A percentile compares a stretch with the other conserved stretches of the same genome.
Conservation (phyloP, 2,888 invertebrate species). For the Gonocerus acuteangulatus region DNA sequence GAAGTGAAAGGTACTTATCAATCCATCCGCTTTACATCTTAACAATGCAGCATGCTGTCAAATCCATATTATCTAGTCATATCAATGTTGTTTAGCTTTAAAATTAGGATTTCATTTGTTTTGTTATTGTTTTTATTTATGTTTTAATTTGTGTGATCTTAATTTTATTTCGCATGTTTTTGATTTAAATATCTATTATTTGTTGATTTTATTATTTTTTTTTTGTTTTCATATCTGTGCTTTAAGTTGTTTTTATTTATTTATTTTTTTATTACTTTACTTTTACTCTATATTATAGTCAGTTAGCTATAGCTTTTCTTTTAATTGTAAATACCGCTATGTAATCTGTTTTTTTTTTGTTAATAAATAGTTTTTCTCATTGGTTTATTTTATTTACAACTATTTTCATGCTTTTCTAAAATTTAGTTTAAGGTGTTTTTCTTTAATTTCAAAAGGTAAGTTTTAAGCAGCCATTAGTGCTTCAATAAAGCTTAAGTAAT, state of each 20-base stretch:
- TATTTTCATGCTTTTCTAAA: not conserved
- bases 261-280: too few relatives aligned
- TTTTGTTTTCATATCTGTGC: too few relatives aligned
- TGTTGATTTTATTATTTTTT: too few relatives aligned
- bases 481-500: too few relatives aligned
- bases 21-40: slow-evolving; percentile 21
- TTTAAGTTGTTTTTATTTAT: too few relatives aligned
- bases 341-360: not conserved
- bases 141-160: slow-evolving; percentile 21
- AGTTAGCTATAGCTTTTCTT: not conserved
- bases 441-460: too few relatives aligned
- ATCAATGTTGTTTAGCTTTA: not conserved
- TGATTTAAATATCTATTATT: not conserved
- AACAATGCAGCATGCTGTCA: slow-evolving; percentile 20
- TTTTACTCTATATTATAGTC: too few relatives aligned
- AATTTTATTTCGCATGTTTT: slow-evolving; percentile 9
- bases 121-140: slow-evolving; percentile 4
- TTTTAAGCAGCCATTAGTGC: too few relatives aligned
- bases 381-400: not conserved
- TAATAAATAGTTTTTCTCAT: not conserved
- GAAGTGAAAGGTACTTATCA: slow-evolving; percentile 33
- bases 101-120: slow-evolving; percentile 7
- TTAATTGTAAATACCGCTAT: not conserved
- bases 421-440: not conserved
- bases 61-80: slow-evolving; percentile 19